These are phyloP conservation scores for Dasyprocta punctata DNA, from an alignment of 2,113 vertebrate genomes.

Conservation along the genomic window DNA sequence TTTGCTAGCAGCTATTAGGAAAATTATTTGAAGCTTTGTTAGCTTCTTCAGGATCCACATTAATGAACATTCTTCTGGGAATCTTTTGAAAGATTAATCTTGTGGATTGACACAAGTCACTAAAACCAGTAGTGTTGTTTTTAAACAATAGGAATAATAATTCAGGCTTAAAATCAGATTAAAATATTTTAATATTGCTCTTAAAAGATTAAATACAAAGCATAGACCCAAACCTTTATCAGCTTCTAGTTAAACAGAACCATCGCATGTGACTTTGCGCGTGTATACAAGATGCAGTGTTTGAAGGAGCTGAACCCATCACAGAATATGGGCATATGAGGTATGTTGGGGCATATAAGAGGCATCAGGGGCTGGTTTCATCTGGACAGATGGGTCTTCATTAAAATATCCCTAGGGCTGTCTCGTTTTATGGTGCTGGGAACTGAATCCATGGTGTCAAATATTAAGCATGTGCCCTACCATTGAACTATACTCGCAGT, in stretches of 20 bases:
- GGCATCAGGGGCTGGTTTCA: neutral
- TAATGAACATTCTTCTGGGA: slow-evolving; percentile 25
- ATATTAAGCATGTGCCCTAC: neutral
- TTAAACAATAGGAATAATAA: slow-evolving; percentile 52
- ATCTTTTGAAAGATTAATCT: slow-evolving; percentile 56
- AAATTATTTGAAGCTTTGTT: slow-evolving; percentile 37
- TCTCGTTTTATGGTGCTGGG: neutral
- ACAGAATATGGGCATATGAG: neutral
- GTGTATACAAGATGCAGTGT: neutral
- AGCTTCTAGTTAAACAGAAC: neutral
- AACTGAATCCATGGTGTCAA: neutral
- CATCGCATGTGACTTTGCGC: neutral
- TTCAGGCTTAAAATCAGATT: slow-evolving; percentile 54
- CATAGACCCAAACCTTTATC: neutral
- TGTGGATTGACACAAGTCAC: slow-evolving; percentile 44
- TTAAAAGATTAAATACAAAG: slow-evolving; percentile 66
- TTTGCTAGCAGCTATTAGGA: neutral
- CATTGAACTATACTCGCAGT: no score
- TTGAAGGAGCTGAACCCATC: neutral
- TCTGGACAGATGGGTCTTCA: neutral
- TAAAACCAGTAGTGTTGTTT: slow-evolving; percentile 43
- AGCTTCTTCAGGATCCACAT: neutral
- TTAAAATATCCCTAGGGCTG: neutral
- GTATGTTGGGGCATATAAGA: neutral
- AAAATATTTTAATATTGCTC: slow-evolving; percentile 54